These are phyloP conservation scores for Menidia beryllina DNA, from an alignment of 2,113 vertebrate species.

Conservation along the genomic window DNA sequence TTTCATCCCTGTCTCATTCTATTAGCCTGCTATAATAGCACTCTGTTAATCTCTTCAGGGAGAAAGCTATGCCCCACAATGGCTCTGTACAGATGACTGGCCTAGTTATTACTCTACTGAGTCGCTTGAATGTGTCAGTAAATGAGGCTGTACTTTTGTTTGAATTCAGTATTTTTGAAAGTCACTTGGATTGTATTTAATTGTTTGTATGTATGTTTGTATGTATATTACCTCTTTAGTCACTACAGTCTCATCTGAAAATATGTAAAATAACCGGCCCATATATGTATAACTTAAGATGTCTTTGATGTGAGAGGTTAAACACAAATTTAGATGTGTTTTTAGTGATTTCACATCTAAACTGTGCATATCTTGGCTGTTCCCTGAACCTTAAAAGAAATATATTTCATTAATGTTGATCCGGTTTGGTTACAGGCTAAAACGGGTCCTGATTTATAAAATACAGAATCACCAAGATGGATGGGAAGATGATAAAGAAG, in stretches of 20 bases:
- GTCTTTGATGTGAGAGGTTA: neutral
- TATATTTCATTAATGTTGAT: conserved; percentile 2
- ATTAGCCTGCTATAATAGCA: conserved; percentile 73
- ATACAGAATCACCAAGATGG: neutral
- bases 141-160: conserved; percentile 25
- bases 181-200: neutral
- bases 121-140: conserved; percentile 33
- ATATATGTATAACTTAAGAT: neutral
- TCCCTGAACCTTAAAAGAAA: conserved; percentile 8
- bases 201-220: neutral
- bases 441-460: conserved; percentile 6
- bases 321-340: neutral
- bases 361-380: neutral
- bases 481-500: conserved; percentile 12
- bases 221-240: neutral
- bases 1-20: conserved; percentile 70
- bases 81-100: conserved; percentile 59
- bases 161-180: conserved; percentile 5
- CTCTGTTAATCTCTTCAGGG: conserved; percentile 68
- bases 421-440: conserved; percentile 1
- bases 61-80: conserved; percentile 38
- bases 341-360: neutral
- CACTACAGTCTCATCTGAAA: neutral
- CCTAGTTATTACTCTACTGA: conserved; percentile 57
- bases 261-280: neutral